These are phyloP conservation scores for Nephotettix cincticeps DNA, from an alignment of 1,140 invertebrate genomes.

Conservation along the genomic window DNA sequence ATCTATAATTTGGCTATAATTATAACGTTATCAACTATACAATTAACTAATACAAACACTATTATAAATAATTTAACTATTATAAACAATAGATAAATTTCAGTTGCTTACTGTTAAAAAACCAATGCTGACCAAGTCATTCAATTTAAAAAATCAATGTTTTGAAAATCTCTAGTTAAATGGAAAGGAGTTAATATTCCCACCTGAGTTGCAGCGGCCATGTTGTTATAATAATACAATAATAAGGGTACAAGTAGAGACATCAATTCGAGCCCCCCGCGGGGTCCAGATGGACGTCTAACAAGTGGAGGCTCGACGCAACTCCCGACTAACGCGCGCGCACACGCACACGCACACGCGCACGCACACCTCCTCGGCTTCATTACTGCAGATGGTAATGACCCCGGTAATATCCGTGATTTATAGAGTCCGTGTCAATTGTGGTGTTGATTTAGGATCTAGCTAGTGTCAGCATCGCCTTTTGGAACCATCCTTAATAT, in stretches of 20 bases:
- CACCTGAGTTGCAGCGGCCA: neutral
- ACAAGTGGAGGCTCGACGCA: neutral
- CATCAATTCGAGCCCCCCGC: neutral
- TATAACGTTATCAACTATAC: no score
- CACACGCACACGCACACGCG: neutral
- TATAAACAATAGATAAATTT: no score
- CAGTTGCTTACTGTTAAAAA: no score
- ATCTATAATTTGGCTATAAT: no score
- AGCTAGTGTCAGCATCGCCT: no score
- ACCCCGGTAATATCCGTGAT: neutral
- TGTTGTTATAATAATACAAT: conserved; percentile 21
- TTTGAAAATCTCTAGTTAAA: no score
- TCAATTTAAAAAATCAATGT: no score
- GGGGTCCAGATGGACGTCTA: neutral
- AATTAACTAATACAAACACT: no score
- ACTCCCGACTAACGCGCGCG: neutral
- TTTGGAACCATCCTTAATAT: no score
- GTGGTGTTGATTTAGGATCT: no score
- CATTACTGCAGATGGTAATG: conserved; percentile 2
- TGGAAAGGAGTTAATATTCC: neutral
- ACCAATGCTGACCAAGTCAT: no score
- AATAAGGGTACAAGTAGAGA: conserved; percentile 18
- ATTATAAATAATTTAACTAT: no score
- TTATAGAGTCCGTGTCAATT: neutral
- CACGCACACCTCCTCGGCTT: neutral